Evolutionary conservation across 2,113 vertebrate species (phyloP), one percentile per base, ranked within the genome.

Genomic region (Coreoperca whiteheadi): DNA sequence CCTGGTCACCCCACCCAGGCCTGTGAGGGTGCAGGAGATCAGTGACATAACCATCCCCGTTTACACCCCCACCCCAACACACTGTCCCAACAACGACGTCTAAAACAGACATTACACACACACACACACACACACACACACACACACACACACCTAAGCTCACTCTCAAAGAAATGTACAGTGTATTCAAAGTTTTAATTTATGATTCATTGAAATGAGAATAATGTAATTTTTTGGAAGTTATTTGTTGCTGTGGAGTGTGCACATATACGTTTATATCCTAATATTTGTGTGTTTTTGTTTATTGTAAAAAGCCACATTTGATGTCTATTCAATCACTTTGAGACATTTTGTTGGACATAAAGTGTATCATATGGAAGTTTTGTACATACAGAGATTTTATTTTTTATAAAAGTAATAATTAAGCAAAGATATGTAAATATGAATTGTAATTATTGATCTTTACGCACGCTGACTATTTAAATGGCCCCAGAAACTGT

Each of bases 31-130:
- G 61, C 97, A 97, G 0, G 96, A 98, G 88, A 95, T 97, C 53
- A 96, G 97, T n/a, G 97, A 99, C 70, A 96, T 97, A 0, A 93
- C 95, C 14, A 96, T 99, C 12, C 97, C 97, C 2, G 95, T 98
- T 25, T 99, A 97, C 79, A 93, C 96, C 18, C 95, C 97, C 15
- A 94, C 96, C 32, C 95, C 96, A 0, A 96, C 95, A 50, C 96
- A 95, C 81, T 96, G 95, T 63, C 90, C 96, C 89, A 94, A 93
- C 63, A 67, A 92, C 0, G 92, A 95, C 23, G 89, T 84, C 18
- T 95, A 82, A 91, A 71, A 74, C 2, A 70, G 37, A 89, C 74
- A 34, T 11, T 18, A 32, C 77, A 75, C 81, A 74, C 59, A 51
- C n/a, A n/a, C 65, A 41, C 12, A 54, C 48, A 54, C 25, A 77